These are phyloP conservation scores for Danio albolineatus DNA, from an alignment of 2,797 vertebrate genomes.

Conservation along the genomic window DNA sequence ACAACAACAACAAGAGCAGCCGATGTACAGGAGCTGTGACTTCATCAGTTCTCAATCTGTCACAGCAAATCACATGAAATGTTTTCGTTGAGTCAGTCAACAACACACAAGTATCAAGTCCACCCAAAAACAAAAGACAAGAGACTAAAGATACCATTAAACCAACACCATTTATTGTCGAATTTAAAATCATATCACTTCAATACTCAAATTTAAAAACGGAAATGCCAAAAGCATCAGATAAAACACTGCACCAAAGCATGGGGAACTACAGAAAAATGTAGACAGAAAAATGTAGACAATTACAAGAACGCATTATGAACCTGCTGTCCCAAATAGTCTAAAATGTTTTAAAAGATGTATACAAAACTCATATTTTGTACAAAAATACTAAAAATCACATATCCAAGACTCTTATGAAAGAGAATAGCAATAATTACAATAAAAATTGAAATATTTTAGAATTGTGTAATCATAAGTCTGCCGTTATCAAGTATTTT, in stretches of 20 bases:
- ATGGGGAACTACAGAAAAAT: not conserved
- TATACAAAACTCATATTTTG: not conserved
- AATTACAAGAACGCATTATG: not conserved
- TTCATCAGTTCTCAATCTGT: conserved; percentile 3
- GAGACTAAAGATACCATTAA: conserved; percentile 46
- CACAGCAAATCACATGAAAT: not conserved
- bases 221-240: not conserved
- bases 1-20: conserved; percentile 42
- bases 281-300: not conserved
- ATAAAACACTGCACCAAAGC: conserved; percentile 2
- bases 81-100: not conserved
- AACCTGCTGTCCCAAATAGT: not conserved
- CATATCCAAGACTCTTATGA: not conserved
- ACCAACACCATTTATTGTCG: conserved; percentile 50
- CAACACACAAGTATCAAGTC: conserved; percentile 5
- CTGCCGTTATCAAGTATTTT: not conserved
- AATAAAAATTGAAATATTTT: no score
- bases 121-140: conserved; percentile 53
- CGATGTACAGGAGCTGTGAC: conserved; percentile 4
- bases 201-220: not conserved
- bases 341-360: not conserved
- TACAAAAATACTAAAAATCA: not conserved
- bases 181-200: conserved; percentile 24
- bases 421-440: not conserved
- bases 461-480: no score